phyloP scores from a whole-genome alignment of 1,140 invertebrate genomes.

The Ridgeia piscesae region DNA sequence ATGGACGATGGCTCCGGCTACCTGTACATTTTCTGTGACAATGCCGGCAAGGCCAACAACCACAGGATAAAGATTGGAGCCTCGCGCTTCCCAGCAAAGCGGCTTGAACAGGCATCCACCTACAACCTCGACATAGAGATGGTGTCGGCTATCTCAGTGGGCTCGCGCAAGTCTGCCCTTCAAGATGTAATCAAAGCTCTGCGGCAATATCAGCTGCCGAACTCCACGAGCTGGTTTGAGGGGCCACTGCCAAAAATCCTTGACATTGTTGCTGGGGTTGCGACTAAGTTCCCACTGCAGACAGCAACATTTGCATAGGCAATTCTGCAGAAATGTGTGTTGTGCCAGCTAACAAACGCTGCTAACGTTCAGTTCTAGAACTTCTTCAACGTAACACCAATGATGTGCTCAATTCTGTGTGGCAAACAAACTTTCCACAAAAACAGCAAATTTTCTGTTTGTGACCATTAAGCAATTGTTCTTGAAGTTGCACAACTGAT shows the following conservation, averaged over 20 bases:
- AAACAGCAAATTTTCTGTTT: neutral
- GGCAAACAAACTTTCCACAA: neutral
- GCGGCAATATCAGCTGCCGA: neutral
- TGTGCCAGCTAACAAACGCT: neutral
- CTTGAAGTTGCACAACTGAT: neutral
- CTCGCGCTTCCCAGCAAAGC: slow-evolving; percentile 24
- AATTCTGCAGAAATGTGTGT: neutral
- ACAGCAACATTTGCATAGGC: neutral
- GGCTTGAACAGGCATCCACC: slow-evolving; percentile 23
- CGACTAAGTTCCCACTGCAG: neutral
- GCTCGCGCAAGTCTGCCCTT: neutral
- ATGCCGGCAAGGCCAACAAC: neutral
- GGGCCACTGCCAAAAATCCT: neutral
- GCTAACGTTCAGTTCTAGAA: neutral
- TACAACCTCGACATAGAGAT: slow-evolving; percentile 29
- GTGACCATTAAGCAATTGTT: neutral
- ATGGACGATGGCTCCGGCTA: slow-evolving; percentile 15
- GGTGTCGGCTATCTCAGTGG: slow-evolving; percentile 20
- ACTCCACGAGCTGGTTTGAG: neutral
- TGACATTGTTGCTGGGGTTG: neutral
- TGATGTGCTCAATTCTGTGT: neutral
- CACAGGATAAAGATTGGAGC: slow-evolving; percentile 17
- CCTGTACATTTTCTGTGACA: slow-evolving; percentile 21
- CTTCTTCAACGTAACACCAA: neutral
- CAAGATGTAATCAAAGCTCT: neutral